phyloP scores from a whole-genome alignment of 2,888 invertebrate genomes.

The Megalurothrips usitatus region DNA sequence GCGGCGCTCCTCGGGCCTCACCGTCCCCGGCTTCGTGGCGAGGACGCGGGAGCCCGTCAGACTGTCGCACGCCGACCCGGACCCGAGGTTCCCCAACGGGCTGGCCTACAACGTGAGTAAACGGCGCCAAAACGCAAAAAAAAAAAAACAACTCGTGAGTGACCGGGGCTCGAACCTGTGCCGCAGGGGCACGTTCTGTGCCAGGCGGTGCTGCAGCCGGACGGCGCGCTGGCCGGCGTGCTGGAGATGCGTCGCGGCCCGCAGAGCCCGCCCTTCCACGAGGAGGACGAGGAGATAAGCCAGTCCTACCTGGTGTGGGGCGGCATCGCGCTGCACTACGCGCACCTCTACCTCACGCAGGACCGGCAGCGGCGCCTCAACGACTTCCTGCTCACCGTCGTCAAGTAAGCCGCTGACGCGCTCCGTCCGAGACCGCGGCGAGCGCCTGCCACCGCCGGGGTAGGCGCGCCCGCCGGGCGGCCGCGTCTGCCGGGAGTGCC shows the following conservation, averaged over 20 bases:
- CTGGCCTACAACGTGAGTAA: constrained; percentile 45
- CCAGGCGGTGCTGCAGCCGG: constrained; percentile 60
- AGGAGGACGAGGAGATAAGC: constrained; percentile 65
- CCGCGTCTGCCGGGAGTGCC: neutral
- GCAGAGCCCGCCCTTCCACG: constrained; percentile 53
- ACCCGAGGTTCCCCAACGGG: constrained; percentile 53
- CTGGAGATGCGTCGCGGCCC: constrained; percentile 62
- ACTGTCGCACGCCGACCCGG: constrained; percentile 47
- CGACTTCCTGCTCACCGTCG: constrained; percentile 72
- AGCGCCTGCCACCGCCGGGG: neutral
- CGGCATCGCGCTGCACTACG: constrained; percentile 64
- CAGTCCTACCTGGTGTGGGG: constrained; percentile 65
- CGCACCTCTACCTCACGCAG: constrained; percentile 63
- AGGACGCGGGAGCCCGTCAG: constrained; percentile 50
- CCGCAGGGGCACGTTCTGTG: constrained; percentile 49
- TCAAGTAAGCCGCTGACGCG: constrained; percentile 65
- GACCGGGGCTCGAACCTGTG: neutral
- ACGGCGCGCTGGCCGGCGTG: constrained; percentile 61
- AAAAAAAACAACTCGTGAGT: no score
- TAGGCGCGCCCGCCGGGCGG: neutral
- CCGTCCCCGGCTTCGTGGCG: constrained; percentile 47
- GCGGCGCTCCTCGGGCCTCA: constrained; percentile 34
- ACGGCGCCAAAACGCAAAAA: no score
- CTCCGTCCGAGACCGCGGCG: neutral
- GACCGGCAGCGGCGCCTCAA: constrained; percentile 67